phyloP scores from a whole-genome alignment of 2,113 vertebrate species.

The Perca schrenkii region DNA sequence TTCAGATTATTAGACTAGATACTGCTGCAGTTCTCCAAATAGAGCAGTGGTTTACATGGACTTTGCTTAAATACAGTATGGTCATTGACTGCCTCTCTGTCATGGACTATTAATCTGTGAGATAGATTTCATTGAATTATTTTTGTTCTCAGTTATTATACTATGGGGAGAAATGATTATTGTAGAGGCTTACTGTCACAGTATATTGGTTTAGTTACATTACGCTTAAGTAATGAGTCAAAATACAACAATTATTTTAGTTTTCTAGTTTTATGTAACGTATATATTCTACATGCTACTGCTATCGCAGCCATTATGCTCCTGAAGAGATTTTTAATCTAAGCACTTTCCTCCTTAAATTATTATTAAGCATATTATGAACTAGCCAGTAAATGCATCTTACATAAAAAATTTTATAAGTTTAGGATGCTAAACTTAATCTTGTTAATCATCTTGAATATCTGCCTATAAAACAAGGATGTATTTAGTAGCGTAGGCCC shows the following conservation, averaged over 20 bases:
- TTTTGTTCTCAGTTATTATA: constrained; percentile 35
- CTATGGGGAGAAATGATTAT: not conserved
- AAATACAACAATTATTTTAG: not conserved
- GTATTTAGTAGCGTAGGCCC: not conserved
- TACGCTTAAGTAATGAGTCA: constrained; percentile 15
- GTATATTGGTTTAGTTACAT: not conserved
- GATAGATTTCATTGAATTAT: constrained; percentile 5
- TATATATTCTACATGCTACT: not conserved
- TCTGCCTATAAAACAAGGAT: constrained; percentile 5
- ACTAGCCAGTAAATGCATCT: constrained; percentile 2
- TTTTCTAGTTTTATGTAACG: not conserved
- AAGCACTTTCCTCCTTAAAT: not conserved
- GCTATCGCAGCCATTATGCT: not conserved
- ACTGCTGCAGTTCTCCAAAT: constrained; percentile 7
- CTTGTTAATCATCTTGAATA: not conserved
- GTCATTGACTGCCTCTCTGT: constrained; percentile 8
- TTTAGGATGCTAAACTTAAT: not conserved
- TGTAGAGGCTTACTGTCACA: not conserved
- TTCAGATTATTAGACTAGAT: constrained; percentile 42
- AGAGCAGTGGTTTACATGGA: constrained; percentile 41
- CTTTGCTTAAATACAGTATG: constrained; percentile 24
- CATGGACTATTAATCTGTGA: constrained; percentile 28
- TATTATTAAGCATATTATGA: constrained; percentile 2
- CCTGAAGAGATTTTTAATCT: not conserved
- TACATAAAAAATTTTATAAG: not conserved